These are phyloP conservation scores for Micoletzkya japonica DNA, from an alignment of 2,888 invertebrate species.

Conservation along the genomic window DNA sequence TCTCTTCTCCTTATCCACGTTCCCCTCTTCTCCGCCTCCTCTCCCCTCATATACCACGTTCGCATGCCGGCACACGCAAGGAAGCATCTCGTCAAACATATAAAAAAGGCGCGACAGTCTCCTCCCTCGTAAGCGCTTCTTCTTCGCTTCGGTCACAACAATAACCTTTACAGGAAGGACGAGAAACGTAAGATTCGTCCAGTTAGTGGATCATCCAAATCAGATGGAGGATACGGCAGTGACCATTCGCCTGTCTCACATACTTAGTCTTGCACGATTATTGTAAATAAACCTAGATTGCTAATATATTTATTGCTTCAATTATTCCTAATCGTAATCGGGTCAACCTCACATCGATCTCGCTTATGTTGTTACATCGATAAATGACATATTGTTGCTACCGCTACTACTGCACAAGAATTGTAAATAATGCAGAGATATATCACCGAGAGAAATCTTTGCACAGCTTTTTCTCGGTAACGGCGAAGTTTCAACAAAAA, in stretches of 20 bases:
- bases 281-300: too few relatives aligned
- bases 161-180: neutral
- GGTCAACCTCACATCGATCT: too few relatives aligned
- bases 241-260: constrained; percentile 35
- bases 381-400: too few relatives aligned
- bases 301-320: too few relatives aligned
- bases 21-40: constrained; percentile 21
- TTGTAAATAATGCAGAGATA: too few relatives aligned
- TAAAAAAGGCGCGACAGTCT: constrained; percentile 14
- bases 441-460: too few relatives aligned
- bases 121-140: neutral
- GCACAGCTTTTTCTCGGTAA: too few relatives aligned
- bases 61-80: constrained; percentile 13
- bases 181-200: constrained; percentile 33
- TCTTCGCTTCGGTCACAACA: neutral
- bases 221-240: constrained; percentile 49
- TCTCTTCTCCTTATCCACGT: constrained; percentile 22
- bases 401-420: too few relatives aligned
- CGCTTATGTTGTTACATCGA: too few relatives aligned
- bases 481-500: too few relatives aligned
- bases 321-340: too few relatives aligned
- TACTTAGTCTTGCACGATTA: neutral
- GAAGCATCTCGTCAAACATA: constrained; percentile 26
- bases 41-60: constrained; percentile 24
- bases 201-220: constrained; percentile 47